These are phyloP conservation scores for Drosophila bipectinata DNA, from an alignment of 1,140 invertebrate species.

Conservation along the genomic window DNA sequence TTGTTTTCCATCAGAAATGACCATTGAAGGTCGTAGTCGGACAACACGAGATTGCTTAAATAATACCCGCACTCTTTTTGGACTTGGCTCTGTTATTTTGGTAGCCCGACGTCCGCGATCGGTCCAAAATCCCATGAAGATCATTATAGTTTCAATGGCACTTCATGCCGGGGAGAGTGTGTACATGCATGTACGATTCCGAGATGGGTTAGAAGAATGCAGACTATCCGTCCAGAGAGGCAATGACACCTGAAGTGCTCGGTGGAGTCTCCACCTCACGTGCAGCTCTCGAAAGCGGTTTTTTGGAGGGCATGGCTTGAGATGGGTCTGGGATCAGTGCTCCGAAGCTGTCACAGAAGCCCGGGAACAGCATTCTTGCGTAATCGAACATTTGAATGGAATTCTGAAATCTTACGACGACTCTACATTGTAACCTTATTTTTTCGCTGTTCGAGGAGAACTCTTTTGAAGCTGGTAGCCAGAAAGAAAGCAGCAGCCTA, in stretches of 20 bases:
- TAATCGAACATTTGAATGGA: constrained; percentile 1
- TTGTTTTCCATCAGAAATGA: constrained; percentile 53
- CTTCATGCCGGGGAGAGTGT: constrained; percentile 50
- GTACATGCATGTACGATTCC: constrained; percentile 8
- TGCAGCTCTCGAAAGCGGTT: constrained; percentile 26
- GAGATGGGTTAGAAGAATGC: constrained; percentile 65
- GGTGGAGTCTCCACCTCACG: constrained; percentile 27
- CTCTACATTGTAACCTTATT: background rate
- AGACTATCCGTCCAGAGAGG: constrained; percentile 38
- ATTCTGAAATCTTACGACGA: constrained; percentile 35
- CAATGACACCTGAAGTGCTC: constrained; percentile 68
- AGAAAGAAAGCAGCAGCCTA: constrained; percentile 47
- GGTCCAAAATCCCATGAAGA: constrained; percentile 73
- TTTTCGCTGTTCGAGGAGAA: background rate
- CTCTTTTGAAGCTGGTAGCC: too few species aligned
- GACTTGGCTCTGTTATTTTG: constrained; percentile 41
- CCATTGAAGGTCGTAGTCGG: constrained; percentile 73
- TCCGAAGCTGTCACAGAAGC: constrained; percentile 41
- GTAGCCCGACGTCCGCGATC: constrained; percentile 66
- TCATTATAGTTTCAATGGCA: constrained; percentile 81
- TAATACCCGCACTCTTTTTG: constrained; percentile 31
- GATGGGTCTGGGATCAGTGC: constrained; percentile 40
- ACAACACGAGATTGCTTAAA: constrained; percentile 76
- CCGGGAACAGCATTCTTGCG: constrained; percentile 4
- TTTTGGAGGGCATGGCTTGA: constrained; percentile 13